A percentile compares a stretch with the other conserved stretches of the same genome.
phyloP scores from a whole-genome alignment of 2,888 invertebrate genomes.

The Andrena haemorrhoa region DNA sequence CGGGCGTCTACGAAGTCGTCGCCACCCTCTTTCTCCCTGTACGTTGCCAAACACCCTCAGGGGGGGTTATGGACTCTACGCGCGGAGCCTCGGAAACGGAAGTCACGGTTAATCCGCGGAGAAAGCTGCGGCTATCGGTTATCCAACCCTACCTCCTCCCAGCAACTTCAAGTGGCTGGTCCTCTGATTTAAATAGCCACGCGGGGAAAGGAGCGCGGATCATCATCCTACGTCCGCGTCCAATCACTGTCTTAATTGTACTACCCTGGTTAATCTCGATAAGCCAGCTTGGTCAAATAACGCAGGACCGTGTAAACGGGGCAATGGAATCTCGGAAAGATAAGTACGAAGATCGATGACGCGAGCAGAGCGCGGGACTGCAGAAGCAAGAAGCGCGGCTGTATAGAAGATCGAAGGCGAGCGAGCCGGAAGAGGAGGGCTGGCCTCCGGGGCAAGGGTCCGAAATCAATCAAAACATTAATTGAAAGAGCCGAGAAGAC shows the following conservation, averaged over 20 bases:
- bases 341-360: conserved; percentile 53
- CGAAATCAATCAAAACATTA: conserved; percentile 85
- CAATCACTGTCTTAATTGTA: no score
- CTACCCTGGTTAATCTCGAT: neutral
- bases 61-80: conserved; percentile 35
- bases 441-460: conserved; percentile 72
- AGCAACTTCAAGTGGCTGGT: conserved; percentile 30
- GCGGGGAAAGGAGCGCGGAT: neutral
- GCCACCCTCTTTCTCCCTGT: conserved; percentile 52
- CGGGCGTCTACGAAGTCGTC: conserved; percentile 44
- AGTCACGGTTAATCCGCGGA: conserved; percentile 65
- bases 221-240: no score
- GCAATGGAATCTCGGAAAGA: conserved; percentile 37
- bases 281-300: conserved; percentile 9
- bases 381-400: conserved; percentile 36
- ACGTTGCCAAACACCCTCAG: conserved; percentile 60
- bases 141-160: conserved; percentile 25
- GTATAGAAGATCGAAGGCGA: conserved; percentile 36
- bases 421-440: conserved; percentile 31
- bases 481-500: conserved; percentile 84
- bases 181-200: conserved; percentile 15
- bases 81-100: conserved; percentile 59
- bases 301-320: conserved; percentile 24
- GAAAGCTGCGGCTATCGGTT: conserved; percentile 57
- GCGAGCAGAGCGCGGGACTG: conserved; percentile 14